Percentiles rank a stretch among this genome's conserved stretches.
Evolutionary conservation across 2,888 invertebrate species (phyloP).

Genomic region (Linnaemya vulpina): DNA sequence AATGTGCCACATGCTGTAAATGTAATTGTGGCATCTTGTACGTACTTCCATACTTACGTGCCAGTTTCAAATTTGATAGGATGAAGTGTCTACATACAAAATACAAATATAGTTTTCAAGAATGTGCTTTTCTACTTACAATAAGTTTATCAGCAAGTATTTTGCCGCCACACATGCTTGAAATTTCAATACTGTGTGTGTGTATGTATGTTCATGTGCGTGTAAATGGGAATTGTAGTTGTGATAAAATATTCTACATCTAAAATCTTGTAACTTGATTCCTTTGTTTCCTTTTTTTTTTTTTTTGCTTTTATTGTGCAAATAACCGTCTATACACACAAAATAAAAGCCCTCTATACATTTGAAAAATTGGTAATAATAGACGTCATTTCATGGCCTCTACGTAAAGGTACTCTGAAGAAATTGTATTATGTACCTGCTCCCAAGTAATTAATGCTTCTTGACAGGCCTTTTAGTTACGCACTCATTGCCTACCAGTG

Average conservation of each 20-base stretch:
- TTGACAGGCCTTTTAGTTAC: too few relatives aligned
- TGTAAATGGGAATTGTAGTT: neutral
- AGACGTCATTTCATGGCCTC: too few relatives aligned
- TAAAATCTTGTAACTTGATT: slow-evolving; percentile 14
- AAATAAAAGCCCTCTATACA: too few relatives aligned
- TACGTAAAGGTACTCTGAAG: too few relatives aligned
- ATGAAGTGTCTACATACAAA: neutral
- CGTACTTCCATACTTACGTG: neutral
- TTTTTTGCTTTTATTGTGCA: too few relatives aligned
- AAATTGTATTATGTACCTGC: too few relatives aligned
- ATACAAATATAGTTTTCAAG: neutral
- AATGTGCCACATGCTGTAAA: neutral
- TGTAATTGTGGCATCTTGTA: neutral
- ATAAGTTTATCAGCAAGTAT: slow-evolving; percentile 50
- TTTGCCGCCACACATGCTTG: slow-evolving; percentile 36
- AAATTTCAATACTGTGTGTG: slow-evolving; percentile 8
- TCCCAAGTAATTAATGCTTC: too few relatives aligned
- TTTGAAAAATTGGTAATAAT: too few relatives aligned
- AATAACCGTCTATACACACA: too few relatives aligned
- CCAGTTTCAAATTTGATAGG: slow-evolving; percentile 35
- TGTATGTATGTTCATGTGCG: neutral
- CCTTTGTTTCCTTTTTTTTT: neutral
- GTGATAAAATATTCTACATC: slow-evolving; percentile 24
- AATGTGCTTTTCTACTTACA: slow-evolving; percentile 30
- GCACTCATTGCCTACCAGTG: too few relatives aligned